Conservation (phyloP, 1,140 invertebrate species). For the Drosophila biarmipes region DNA sequence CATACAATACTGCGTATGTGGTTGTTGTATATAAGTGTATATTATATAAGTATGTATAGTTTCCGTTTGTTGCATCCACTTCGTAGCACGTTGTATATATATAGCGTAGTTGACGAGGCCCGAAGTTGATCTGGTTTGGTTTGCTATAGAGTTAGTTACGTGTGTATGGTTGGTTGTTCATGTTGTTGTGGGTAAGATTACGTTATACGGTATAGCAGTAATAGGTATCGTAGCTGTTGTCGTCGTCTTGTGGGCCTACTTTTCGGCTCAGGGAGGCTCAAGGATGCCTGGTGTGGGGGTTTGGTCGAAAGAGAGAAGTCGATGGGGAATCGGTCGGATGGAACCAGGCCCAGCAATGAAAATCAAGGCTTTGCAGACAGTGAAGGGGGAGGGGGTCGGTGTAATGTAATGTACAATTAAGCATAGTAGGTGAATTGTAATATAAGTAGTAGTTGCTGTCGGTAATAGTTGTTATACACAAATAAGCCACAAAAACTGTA, state of each 20-base stretch:
- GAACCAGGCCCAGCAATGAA: conserved; percentile 13
- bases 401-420: conserved; percentile 53
- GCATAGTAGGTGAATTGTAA: conserved; percentile 52
- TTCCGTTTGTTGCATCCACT: conserved; percentile 27
- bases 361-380: neutral
- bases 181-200: conserved; percentile 72
- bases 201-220: conserved; percentile 74
- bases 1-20: conserved; percentile 79
- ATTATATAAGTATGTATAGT: conserved; percentile 62
- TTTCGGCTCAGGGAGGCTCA: conserved; percentile 45
- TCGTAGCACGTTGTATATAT: conserved; percentile 47
- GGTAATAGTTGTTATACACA: conserved; percentile 73
- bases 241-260: conserved; percentile 30
- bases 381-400: conserved; percentile 11
- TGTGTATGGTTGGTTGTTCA: conserved; percentile 45
- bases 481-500: conserved; percentile 79
- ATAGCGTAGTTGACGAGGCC: conserved; percentile 62
- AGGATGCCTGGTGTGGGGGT: conserved; percentile 1
- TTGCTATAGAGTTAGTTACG: conserved; percentile 36
- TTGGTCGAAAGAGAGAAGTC: conserved; percentile 10
- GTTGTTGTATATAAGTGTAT: conserved; percentile 76
- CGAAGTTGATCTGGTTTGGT: conserved; percentile 43
- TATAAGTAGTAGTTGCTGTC: conserved; percentile 51
- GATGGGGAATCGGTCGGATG: neutral
- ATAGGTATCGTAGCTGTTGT: conserved; percentile 78